These are phyloP conservation scores for Volucella bombylans DNA, from an alignment of 2,888 invertebrate genomes.

Conservation along the genomic window DNA sequence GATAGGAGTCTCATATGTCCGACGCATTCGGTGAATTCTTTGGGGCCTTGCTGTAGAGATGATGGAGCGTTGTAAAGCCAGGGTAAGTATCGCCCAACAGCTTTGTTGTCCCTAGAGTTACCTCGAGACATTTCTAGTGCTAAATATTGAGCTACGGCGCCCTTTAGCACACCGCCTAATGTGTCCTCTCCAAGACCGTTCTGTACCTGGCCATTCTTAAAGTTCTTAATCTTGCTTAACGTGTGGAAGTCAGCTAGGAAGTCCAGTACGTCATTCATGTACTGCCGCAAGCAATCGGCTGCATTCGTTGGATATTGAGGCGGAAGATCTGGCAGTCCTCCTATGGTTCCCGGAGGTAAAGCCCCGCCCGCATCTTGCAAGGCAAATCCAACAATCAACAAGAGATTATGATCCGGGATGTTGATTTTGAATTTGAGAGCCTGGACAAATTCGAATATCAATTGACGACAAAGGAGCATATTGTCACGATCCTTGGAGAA, in stretches of 20 bases:
- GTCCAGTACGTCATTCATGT: constrained; percentile 95
- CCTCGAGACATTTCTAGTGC: constrained; percentile 96
- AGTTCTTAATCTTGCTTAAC: constrained; percentile 92
- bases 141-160: constrained; percentile 95
- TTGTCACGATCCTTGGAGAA: constrained; percentile 97
- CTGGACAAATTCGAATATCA: constrained; percentile 96
- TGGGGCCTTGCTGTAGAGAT: constrained; percentile 91
- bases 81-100: constrained; percentile 91
- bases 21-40: constrained; percentile 97
- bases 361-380: constrained; percentile 96
- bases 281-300: constrained; percentile 96
- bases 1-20: constrained; percentile 96
- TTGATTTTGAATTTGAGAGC: constrained; percentile 97
- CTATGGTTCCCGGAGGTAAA: constrained; percentile 89
- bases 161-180: constrained; percentile 97
- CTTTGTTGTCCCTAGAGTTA: constrained; percentile 91
- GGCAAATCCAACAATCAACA: constrained; percentile 93
- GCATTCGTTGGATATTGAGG: constrained; percentile 89
- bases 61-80: constrained; percentile 94
- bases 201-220: constrained; percentile 85
- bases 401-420: constrained; percentile 96
- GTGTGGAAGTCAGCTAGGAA: constrained; percentile 98
- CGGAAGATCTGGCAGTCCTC: constrained; percentile 83
- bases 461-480: constrained; percentile 93
- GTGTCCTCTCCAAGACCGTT: constrained; percentile 96